Conservation (phyloP, 2,888 invertebrate species). For the Eulithis prunata region DNA sequence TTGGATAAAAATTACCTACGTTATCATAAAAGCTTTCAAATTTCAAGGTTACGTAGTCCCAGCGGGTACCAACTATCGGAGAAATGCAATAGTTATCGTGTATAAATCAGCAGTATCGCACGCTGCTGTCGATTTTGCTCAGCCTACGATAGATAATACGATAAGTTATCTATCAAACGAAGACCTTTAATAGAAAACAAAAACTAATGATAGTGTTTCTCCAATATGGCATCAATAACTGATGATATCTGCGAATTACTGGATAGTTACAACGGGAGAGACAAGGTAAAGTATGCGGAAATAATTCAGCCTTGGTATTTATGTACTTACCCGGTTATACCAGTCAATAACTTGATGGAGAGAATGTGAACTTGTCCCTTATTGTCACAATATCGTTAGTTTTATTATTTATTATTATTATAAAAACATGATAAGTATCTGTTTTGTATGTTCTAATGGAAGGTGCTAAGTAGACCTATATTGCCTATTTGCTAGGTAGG, state of each 20-base stretch:
- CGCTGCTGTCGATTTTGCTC: constrained; percentile 41
- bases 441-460: too few species aligned
- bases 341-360: constrained; percentile 49
- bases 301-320: constrained; percentile 59
- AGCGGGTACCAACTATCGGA: constrained; percentile 52
- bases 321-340: constrained; percentile 47
- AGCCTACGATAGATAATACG: constrained; percentile 5
- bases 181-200: constrained; percentile 22
- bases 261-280: constrained; percentile 93
- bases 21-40: constrained; percentile 56
- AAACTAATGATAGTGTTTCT: constrained; percentile 29
- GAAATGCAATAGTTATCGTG: constrained; percentile 69
- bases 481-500: too few species aligned
- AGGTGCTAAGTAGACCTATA: too few species aligned
- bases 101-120: constrained; percentile 53
- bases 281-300: constrained; percentile 87
- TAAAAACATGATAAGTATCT: too few species aligned
- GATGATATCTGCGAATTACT: constrained; percentile 88
- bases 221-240: constrained; percentile 66
- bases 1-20: too few species aligned
- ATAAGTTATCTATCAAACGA: constrained; percentile 52
- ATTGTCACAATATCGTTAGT: background rate
- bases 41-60: constrained; percentile 53
- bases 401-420: too few species aligned
- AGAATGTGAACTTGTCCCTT: constrained; percentile 17